Conservation (phyloP, 2,113 vertebrate species). For the Brachypteracias leptosomus region DNA sequence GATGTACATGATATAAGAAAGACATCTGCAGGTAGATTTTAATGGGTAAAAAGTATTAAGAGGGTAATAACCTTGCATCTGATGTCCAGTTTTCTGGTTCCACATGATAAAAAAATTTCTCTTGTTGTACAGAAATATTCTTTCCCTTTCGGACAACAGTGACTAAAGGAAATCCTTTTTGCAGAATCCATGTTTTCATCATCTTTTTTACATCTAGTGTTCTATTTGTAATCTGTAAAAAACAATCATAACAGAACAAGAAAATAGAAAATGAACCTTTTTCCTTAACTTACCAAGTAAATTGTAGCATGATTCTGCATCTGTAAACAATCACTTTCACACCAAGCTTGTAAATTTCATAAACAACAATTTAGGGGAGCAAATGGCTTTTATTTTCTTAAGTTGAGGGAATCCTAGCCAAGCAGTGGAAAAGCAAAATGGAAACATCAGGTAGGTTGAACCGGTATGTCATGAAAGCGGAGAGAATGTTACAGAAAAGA, state of each 20-base stretch:
- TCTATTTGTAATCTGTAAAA: slow-evolving; percentile 75
- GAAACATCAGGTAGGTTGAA: background rate
- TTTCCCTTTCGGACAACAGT: slow-evolving; percentile 81
- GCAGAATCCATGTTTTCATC: slow-evolving; percentile 92
- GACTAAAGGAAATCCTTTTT: slow-evolving; percentile 94
- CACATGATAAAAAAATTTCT: slow-evolving; percentile 78
- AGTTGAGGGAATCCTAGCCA: background rate
- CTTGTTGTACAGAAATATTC: slow-evolving; percentile 82
- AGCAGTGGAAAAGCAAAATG: background rate
- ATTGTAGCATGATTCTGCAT: background rate
- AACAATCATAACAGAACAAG: background rate
- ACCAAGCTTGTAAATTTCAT: background rate
- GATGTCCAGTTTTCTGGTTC: slow-evolving; percentile 75
- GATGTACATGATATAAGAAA: background rate
- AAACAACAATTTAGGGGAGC: background rate
- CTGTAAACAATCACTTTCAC: background rate
- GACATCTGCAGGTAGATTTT: background rate
- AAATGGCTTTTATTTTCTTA: background rate
- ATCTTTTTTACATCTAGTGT: slow-evolving; percentile 83
- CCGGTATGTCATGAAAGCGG: background rate
- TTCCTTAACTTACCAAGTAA: background rate
- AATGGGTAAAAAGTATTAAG: background rate
- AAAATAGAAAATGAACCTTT: background rate
- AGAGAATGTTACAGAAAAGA: background rate
- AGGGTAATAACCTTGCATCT: slow-evolving; percentile 69